Evolutionary conservation across 2,888 invertebrate species (phyloP).

Genomic region (Zaprionus lineosus): DNA sequence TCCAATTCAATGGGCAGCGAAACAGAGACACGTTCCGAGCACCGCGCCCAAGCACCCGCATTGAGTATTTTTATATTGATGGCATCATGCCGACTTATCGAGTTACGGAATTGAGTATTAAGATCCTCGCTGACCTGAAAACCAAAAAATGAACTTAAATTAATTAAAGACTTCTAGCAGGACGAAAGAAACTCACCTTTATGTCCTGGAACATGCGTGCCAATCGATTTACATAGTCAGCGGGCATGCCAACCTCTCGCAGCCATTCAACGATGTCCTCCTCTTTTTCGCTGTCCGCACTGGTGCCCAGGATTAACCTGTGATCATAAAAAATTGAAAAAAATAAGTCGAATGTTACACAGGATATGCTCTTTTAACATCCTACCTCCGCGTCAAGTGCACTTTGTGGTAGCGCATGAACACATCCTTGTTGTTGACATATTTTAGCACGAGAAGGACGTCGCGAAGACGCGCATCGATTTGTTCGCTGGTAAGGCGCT

Average conservation of each 20-base stretch:
- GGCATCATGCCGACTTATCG: conserved; percentile 91
- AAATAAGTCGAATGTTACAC: not conserved
- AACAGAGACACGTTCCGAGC: conserved; percentile 96
- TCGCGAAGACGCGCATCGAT: conserved; percentile 96
- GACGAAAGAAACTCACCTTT: conserved; percentile 88
- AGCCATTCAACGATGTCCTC: conserved; percentile 99
- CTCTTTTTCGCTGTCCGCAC: conserved; percentile 99
- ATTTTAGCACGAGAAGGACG: conserved; percentile 97
- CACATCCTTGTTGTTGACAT: conserved; percentile 99
- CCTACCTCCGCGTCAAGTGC: conserved; percentile 92
- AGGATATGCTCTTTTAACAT: too few relatives aligned
- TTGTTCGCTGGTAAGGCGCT: conserved; percentile 97
- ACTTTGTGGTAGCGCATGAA: conserved; percentile 99
- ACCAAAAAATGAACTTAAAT: not conserved
- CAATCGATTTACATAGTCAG: conserved; percentile 99
- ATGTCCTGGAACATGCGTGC: conserved; percentile 99
- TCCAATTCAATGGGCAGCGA: conserved; percentile 98
- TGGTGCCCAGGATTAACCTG: conserved; percentile 96
- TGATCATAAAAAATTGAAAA: not conserved
- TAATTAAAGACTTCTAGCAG: too few relatives aligned
- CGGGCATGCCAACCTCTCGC: conserved; percentile 99
- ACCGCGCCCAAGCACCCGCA: conserved; percentile 98
- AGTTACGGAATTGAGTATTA: conserved; percentile 94
- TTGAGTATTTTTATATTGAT: conserved; percentile 99
- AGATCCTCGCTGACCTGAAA: conserved; percentile 92